phyloP scores from a whole-genome alignment of 2,113 vertebrate genomes.

The Pachypanchax playfairii region DNA sequence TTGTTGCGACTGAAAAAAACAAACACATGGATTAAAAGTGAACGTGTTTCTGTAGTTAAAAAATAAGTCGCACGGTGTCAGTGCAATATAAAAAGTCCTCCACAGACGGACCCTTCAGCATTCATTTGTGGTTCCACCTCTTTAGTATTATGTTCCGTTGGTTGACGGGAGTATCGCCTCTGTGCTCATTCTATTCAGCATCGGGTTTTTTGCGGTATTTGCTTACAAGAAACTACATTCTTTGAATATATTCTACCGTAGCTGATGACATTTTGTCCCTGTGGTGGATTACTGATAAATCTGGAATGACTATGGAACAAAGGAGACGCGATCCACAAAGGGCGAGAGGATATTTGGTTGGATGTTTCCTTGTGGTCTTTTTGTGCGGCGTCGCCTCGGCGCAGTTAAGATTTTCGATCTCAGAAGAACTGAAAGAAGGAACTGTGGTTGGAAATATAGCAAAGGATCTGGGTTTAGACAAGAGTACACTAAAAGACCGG shows the following conservation, averaged over 20 bases:
- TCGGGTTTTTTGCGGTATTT: neutral
- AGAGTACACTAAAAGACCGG: conserved; percentile 41
- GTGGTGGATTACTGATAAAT: neutral
- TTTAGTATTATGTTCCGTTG: neutral
- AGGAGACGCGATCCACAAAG: conserved; percentile 10
- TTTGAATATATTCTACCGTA: neutral
- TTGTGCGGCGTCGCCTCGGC: conserved; percentile 49
- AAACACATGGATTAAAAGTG: neutral
- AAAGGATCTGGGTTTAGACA: conserved; percentile 72
- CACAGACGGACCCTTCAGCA: neutral
- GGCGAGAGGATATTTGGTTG: neutral
- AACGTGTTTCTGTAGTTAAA: conserved; percentile 7
- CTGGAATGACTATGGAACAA: conserved; percentile 64
- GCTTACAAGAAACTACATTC: fast-evolving
- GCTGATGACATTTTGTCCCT: neutral
- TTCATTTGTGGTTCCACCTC: conserved; percentile 22
- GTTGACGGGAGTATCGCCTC: fast-evolving
- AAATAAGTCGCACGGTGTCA: conserved; percentile 53
- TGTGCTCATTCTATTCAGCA: fast-evolving
- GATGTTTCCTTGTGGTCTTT: conserved; percentile 22
- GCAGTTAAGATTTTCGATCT: conserved; percentile 71
- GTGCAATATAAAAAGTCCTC: conserved; percentile 18
- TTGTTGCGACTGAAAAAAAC: no score
- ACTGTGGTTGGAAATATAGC: conserved; percentile 69
- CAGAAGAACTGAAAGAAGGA: conserved; percentile 64